Conservation (phyloP, 2,888 invertebrate genomes). For the Strigamia crassipes region DNA sequence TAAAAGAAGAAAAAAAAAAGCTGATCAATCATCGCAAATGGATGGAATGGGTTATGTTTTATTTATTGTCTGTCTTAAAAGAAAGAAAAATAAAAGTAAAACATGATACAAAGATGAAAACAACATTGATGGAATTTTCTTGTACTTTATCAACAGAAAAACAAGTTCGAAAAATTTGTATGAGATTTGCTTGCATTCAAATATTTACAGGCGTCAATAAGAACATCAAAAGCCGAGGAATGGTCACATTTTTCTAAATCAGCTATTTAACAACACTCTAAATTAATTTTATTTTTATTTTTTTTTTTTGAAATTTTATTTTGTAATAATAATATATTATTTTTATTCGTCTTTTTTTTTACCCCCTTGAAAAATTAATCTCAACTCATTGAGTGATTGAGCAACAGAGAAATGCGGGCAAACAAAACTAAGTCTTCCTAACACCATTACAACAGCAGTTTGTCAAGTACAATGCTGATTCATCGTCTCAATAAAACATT, state of each 20-base stretch:
- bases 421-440: conserved; percentile 27
- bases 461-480: conserved; percentile 9
- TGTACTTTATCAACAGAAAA: not conserved
- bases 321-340: not conserved
- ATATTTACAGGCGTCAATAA: conserved; percentile 10
- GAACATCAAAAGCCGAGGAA: conserved; percentile 25
- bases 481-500: not conserved
- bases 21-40: not conserved
- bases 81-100: not conserved
- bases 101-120: not conserved
- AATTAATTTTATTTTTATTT: not conserved
- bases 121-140: not conserved
- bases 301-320: not conserved
- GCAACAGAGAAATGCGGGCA: conserved; percentile 37
- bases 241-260: not conserved
- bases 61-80: not conserved
- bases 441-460: conserved; percentile 32
- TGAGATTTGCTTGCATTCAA: conserved; percentile 12
- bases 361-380: not conserved
- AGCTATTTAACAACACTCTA: not conserved
- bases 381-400: conserved; percentile 35
- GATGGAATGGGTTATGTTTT: conserved; percentile 16
- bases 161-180: not conserved
- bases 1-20: not conserved
- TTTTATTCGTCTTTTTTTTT: not conserved